phyloP scores from a whole-genome alignment of 2,113 vertebrate species.

The Odocoileus virginianus region DNA sequence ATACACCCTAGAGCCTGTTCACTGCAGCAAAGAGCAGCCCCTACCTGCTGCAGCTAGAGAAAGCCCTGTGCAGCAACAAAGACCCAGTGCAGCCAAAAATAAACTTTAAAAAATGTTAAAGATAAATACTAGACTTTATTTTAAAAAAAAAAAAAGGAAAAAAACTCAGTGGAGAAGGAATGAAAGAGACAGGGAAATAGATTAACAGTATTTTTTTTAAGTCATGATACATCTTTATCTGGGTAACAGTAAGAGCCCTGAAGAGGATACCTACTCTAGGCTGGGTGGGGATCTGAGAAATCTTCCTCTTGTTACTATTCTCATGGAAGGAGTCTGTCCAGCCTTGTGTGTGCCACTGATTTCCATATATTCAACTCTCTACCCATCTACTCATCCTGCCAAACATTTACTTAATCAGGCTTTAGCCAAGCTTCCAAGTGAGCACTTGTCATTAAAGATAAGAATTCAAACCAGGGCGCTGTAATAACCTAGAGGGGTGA shows the following conservation, averaged over 20 bases:
- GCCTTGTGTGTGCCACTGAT: background rate
- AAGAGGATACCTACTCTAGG: background rate
- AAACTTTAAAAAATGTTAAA: background rate
- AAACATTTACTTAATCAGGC: background rate
- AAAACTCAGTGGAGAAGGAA: background rate
- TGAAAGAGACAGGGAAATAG: background rate
- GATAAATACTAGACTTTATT: background rate
- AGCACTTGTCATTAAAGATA: background rate
- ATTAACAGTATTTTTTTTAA: background rate
- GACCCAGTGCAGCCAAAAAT: background rate
- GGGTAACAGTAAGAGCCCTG: background rate
- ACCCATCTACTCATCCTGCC: background rate
- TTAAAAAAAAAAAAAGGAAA: background rate
- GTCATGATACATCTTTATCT: background rate
- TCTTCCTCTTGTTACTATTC: background rate
- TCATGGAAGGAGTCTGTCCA: background rate
- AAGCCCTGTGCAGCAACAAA: background rate
- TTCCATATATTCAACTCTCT: background rate
- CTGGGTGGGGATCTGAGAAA: background rate
- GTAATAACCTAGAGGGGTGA: background rate
- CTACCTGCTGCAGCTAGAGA: background rate
- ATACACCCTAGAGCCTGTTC: accelerated
- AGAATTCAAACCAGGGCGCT: background rate
- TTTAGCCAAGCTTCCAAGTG: background rate
- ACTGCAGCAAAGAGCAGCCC: background rate